phyloP scores from a whole-genome alignment of 2,113 vertebrate genomes.

The Dryoscopus gambensis region DNA sequence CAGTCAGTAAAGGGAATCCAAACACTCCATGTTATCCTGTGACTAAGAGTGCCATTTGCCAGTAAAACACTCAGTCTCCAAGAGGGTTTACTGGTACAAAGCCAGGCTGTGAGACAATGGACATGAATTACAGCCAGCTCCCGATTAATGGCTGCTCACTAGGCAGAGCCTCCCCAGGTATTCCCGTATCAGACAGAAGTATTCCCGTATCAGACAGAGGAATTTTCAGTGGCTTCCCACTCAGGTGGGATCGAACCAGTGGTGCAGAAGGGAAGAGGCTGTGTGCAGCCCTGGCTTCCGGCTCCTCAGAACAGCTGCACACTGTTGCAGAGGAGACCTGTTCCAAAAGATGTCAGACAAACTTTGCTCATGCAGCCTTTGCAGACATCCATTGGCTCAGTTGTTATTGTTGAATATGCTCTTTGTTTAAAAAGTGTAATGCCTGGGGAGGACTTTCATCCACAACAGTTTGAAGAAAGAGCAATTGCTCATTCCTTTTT shows the following conservation, averaged over 20 bases:
- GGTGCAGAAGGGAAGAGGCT: not conserved
- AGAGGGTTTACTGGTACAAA: not conserved
- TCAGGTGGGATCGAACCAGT: not conserved
- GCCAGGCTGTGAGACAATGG: not conserved
- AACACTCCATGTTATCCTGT: not conserved
- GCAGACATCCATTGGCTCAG: not conserved
- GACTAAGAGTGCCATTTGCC: not conserved
- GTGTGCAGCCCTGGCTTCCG: not conserved
- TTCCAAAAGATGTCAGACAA: not conserved
- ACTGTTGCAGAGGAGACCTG: not conserved
- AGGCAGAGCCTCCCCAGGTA: not conserved
- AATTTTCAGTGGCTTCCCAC: not conserved
- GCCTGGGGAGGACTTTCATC: not conserved
- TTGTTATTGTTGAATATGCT: not conserved
- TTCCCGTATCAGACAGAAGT: not conserved
- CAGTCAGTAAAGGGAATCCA: not conserved
- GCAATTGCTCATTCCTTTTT: not conserved
- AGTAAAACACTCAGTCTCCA: not conserved
- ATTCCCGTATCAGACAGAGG: not conserved
- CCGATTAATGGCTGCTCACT: not conserved
- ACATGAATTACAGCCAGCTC: not conserved
- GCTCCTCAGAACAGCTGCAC: not conserved
- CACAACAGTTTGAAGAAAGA: not conserved
- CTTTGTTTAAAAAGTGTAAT: not conserved
- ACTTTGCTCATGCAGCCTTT: not conserved